phyloP scores from a whole-genome alignment of 2,888 invertebrate genomes.

The Xanthostigma xanthostigma region DNA sequence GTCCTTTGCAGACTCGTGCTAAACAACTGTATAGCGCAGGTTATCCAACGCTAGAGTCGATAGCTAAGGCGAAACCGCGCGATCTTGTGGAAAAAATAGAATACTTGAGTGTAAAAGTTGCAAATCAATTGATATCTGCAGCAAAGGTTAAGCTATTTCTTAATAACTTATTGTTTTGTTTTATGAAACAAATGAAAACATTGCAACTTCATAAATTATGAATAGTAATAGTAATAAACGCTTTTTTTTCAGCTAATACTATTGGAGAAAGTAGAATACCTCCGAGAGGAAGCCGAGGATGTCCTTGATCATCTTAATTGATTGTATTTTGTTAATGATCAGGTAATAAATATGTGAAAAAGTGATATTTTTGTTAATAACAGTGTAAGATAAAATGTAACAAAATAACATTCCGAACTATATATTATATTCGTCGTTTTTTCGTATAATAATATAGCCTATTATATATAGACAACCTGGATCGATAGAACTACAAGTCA shows the following conservation, averaged over 20 bases:
- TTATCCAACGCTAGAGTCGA: conserved; percentile 55
- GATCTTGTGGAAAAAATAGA: conserved; percentile 47
- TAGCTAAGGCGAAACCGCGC: conserved; percentile 56
- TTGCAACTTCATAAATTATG: conserved; percentile 1
- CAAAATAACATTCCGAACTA: no score
- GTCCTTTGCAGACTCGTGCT: conserved; percentile 53
- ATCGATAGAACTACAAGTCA: no score
- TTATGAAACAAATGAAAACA: conserved; percentile 7
- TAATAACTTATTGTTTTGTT: no score
- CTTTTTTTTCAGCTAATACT: conserved; percentile 50
- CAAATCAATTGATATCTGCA: conserved; percentile 69
- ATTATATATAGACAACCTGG: no score
- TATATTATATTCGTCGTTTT: no score
- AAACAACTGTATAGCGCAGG: conserved; percentile 72
- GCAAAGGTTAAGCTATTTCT: conserved; percentile 54
- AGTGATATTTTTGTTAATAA: no score
- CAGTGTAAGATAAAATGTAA: no score
- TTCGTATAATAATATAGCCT: no score
- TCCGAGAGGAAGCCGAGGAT: conserved; percentile 72
- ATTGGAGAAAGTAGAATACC: conserved; percentile 71
- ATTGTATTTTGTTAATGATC: conserved; percentile 17
- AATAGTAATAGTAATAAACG: neutral
- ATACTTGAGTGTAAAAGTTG: conserved; percentile 56
- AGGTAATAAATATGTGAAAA: neutral
- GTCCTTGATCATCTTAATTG: conserved; percentile 36